Conservation (phyloP, 1,140 invertebrate genomes). For the Tachypleus tridentatus region DNA sequence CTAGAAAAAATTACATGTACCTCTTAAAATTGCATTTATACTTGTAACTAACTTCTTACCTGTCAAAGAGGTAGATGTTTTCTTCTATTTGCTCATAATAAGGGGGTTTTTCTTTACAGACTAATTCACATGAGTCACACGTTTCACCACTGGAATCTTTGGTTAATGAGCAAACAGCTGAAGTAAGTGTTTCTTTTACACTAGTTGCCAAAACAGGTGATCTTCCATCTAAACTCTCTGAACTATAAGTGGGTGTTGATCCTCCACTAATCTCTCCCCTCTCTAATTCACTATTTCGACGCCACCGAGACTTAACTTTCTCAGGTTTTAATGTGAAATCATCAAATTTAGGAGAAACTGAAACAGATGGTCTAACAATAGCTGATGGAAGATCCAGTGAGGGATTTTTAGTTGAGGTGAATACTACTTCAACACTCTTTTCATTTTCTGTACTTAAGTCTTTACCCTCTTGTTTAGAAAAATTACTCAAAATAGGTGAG, state of each 20-base stretch:
- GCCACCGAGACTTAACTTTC: conserved; percentile 75
- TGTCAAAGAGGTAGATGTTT: conserved; percentile 55
- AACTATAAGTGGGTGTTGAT: too few relatives aligned
- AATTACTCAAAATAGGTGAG: not conserved
- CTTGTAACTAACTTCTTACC: conserved; percentile 25
- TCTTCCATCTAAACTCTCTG: too few relatives aligned
- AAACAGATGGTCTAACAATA: too few relatives aligned
- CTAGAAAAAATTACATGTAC: too few relatives aligned
- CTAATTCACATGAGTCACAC: too few relatives aligned
- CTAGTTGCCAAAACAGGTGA: too few relatives aligned
- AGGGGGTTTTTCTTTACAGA: conserved; percentile 48
- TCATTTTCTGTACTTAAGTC: conserved; percentile 1
- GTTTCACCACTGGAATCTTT: too few relatives aligned
- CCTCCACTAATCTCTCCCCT: not conserved
- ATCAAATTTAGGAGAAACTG: conserved; percentile 3
- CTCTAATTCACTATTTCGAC: conserved; percentile 66
- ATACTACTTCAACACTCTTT: not conserved
- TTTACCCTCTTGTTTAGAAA: not conserved
- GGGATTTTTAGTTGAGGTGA: not conserved
- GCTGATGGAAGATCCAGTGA: not conserved
- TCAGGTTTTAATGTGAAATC: conserved; percentile 45
- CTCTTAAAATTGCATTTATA: too few relatives aligned
- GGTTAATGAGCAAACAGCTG: too few relatives aligned
- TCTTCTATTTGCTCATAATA: conserved; percentile 66
- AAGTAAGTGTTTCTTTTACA: too few relatives aligned